A percentile compares a stretch with the other conserved stretches of the same genome.
Evolutionary conservation across 2,888 invertebrate species (phyloP).

Genomic region (Andrena bicolor): DNA sequence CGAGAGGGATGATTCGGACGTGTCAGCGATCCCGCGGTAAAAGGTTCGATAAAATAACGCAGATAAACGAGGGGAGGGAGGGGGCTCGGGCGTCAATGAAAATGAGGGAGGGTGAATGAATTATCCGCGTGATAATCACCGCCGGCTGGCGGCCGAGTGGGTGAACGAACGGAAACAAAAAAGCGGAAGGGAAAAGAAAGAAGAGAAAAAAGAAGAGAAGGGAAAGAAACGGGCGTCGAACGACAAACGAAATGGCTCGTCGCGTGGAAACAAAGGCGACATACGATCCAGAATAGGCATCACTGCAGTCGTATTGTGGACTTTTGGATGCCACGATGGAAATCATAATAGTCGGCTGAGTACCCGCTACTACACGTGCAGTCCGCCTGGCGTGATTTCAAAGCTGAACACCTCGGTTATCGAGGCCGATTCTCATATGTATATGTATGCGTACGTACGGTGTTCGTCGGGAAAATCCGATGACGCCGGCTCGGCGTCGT

Average conservation of each 20-base stretch:
- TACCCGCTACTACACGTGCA: constrained; percentile 69
- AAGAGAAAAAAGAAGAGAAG: background rate
- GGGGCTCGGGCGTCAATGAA: constrained; percentile 49
- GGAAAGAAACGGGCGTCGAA: constrained; percentile 38
- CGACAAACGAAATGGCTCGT: constrained; percentile 58
- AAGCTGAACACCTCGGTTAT: constrained; percentile 63
- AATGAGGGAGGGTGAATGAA: constrained; percentile 56
- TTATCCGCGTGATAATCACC: constrained; percentile 37
- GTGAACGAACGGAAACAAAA: constrained; percentile 28
- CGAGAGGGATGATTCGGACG: constrained; percentile 26
- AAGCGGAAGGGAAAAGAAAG: background rate
- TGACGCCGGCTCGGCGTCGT: constrained; percentile 49
- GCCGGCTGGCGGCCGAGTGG: constrained; percentile 11
- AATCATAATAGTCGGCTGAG: constrained; percentile 76
- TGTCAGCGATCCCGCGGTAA: constrained; percentile 4
- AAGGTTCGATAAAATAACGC: constrained; percentile 39
- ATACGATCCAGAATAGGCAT: constrained; percentile 85
- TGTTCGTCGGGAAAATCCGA: constrained; percentile 53
- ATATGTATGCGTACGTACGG: constrained; percentile 39
- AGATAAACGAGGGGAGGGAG: constrained; percentile 7
- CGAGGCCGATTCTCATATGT: constrained; percentile 50
- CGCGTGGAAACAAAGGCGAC: constrained; percentile 64
- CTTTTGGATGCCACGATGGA: constrained; percentile 84
- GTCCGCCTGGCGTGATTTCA: constrained; percentile 65
- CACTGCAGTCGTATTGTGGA: constrained; percentile 86